A percentile compares a stretch with the other conserved stretches of the same genome.
Evolutionary conservation across 2,797 vertebrate genomes (phyloP).

Genomic region (Eurystomus glaucurus): DNA sequence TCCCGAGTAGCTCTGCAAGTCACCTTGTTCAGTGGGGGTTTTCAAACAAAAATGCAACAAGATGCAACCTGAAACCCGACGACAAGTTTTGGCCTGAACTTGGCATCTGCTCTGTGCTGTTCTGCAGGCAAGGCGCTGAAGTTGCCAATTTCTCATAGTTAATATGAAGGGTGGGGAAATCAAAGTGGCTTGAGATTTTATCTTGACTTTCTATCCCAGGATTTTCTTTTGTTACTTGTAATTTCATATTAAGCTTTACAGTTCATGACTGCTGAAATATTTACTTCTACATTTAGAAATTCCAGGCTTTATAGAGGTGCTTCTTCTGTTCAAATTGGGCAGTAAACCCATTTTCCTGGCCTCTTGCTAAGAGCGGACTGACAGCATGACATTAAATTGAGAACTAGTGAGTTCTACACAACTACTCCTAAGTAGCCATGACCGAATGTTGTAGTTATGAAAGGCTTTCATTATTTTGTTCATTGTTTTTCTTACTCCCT

Average conservation of each 20-base stretch:
- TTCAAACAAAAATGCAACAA: not conserved
- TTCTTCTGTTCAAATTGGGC: not conserved
- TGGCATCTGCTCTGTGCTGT: constrained; percentile 37
- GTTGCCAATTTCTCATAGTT: constrained; percentile 70
- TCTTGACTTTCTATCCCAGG: constrained; percentile 55
- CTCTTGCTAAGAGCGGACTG: not conserved
- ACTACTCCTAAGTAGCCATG: not conserved
- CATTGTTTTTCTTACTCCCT: not conserved
- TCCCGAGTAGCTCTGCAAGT: not conserved
- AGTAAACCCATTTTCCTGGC: not conserved
- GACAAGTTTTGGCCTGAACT: constrained; percentile 75
- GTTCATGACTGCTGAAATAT: not conserved
- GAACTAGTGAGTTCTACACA: not conserved
- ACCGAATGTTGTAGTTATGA: not conserved
- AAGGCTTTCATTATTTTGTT: not conserved
- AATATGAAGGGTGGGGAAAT: constrained; percentile 64
- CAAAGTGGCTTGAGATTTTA: constrained; percentile 54
- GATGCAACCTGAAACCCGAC: constrained; percentile 17
- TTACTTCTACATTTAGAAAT: not conserved
- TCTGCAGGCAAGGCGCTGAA: constrained; percentile 12
- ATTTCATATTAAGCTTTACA: not conserved
- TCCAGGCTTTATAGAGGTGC: not conserved
- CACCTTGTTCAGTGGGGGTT: not conserved
- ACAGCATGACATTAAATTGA: not conserved
- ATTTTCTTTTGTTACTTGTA: not conserved